Percentiles rank a stretch among this genome's conserved stretches.
Evolutionary conservation across 2,888 invertebrate genomes (phyloP).

Genomic region (Meteorus cinctellus): DNA sequence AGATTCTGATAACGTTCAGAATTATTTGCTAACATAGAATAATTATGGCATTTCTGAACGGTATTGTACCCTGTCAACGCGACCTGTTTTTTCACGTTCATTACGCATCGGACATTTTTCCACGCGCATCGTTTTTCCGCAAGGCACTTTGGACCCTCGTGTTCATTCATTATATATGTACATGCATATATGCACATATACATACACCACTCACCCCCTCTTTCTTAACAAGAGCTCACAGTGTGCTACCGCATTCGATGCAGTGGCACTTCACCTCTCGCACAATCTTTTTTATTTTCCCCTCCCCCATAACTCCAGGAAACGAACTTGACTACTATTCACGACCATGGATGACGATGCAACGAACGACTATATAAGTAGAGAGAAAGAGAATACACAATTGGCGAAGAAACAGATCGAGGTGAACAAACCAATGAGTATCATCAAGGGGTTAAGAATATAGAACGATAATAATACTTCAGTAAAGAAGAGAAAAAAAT

Average conservation of each 20-base stretch:
- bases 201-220: neutral
- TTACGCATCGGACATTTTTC: slow-evolving; percentile 56
- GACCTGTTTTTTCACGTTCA: slow-evolving; percentile 52
- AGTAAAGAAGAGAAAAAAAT: neutral
- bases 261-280: slow-evolving; percentile 41
- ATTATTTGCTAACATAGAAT: neutral
- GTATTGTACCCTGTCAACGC: slow-evolving; percentile 38
- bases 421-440: slow-evolving; percentile 46
- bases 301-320: slow-evolving; percentile 24
- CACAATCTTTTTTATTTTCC: slow-evolving; percentile 36
- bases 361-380: neutral
- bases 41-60: neutral
- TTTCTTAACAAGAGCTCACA: neutral
- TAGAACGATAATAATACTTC: slow-evolving; percentile 31
- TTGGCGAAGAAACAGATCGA: slow-evolving; percentile 33
- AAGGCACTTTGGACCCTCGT: slow-evolving; percentile 53
- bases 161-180: slow-evolving; percentile 32
- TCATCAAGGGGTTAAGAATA: slow-evolving; percentile 40
- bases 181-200: slow-evolving; percentile 8
- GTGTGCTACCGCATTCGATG: slow-evolving; percentile 27
- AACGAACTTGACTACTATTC: slow-evolving; percentile 10
- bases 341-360: neutral
- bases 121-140: slow-evolving; percentile 42
- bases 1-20: no score
- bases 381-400: slow-evolving; percentile 14